These are phyloP conservation scores for Myocastor coypus DNA, from an alignment of 2,113 vertebrate genomes.

Conservation along the genomic window DNA sequence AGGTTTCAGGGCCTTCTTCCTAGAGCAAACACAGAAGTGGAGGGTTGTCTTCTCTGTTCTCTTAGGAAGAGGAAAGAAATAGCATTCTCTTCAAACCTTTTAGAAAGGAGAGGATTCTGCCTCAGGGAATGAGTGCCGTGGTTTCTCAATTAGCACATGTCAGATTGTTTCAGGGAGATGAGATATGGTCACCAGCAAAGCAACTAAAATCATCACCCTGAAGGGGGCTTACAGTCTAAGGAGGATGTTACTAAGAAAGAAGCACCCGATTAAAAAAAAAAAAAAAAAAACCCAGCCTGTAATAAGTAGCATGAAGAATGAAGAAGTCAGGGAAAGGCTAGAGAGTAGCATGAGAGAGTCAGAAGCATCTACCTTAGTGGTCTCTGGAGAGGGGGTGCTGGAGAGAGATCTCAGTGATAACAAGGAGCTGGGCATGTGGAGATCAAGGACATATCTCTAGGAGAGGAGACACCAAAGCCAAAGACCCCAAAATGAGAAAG, in stretches of 20 bases:
- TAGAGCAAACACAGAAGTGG: not conserved
- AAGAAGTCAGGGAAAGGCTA: not conserved
- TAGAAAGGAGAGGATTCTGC: not conserved
- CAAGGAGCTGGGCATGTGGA: not conserved
- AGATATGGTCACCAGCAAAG: not conserved
- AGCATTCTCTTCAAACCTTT: not conserved
- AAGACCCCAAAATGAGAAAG: not conserved
- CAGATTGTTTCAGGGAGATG: not conserved
- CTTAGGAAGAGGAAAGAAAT: not conserved
- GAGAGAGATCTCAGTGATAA: not conserved
- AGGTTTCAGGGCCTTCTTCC: not conserved
- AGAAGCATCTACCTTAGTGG: not conserved
- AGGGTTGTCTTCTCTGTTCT: not conserved
- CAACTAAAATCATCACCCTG: not conserved
- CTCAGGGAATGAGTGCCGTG: accelerated
- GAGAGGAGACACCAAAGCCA: not conserved
- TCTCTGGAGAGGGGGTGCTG: not conserved
- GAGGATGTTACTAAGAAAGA: not conserved
- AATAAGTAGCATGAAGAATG: not conserved
- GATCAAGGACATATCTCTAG: not conserved
- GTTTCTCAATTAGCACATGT: not conserved
- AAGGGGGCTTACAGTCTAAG: not conserved
- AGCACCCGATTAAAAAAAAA: accelerated
- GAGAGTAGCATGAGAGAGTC: not conserved
- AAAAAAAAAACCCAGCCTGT: too few relatives aligned